Evolutionary conservation across 2,888 invertebrate genomes (phyloP), one percentile per base, ranked within the genome.

Genomic region (Lasiommata megera): DNA sequence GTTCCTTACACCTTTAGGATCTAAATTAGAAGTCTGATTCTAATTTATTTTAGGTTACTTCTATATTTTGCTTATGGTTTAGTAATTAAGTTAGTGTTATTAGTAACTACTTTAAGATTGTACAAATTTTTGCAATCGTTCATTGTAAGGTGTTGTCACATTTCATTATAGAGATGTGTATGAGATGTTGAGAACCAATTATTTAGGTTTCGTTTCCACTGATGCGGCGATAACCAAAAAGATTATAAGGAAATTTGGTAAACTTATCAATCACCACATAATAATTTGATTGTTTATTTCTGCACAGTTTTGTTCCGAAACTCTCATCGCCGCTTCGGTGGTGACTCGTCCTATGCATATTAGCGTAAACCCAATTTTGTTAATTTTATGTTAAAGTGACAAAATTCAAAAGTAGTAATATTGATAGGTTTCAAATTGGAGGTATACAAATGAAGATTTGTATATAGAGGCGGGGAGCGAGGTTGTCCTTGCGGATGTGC

Each of bases 21-120:
- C 79, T 76, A 83, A 79, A 88, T 88, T 87, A 87, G 88, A 88
- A 89, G 88, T 88, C 88, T 89, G 88, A 88, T 83, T 84, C 84
- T 88, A 88, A 88, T 84, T 88, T 86, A 88, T 87, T 84, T 76
- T 72, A 74, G 71, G 67, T 74, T 77, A 57, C 68, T 79, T 71
- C 68, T 70, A 71, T 72, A 68, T 63, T 67, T 76, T 76, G 76
- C 73, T 78, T 81, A 74, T 76, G 79, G 70, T 72, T 77, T 74
- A 71, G 56, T 80, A 76, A 62, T 50, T 80, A 82, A 80, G 76
- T 72, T 78, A 63, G 60, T 44, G 34, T 54, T 60, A 65, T 44
- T 57, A 37, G 46, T 16, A 64, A 52, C 43, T 61, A 61, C 55
- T 62, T 61, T 72, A 68, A 71, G 67, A 62, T 61, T 67, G 64